phyloP scores from a whole-genome alignment of 2,888 invertebrate species.

The Melitaea athalia region DNA sequence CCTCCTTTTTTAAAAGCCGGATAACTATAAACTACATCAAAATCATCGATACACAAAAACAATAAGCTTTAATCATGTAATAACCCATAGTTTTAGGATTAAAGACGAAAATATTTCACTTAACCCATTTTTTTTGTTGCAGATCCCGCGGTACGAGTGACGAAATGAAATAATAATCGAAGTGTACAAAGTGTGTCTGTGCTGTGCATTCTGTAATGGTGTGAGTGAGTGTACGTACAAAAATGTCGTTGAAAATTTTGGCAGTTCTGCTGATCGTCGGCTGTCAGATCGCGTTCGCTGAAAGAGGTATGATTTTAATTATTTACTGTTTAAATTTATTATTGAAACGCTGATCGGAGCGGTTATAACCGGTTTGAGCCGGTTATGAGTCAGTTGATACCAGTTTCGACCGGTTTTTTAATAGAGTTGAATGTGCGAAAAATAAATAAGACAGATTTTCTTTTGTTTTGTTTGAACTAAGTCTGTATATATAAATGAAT shows the following conservation, averaged over 20 bases:
- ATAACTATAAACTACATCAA: too few species aligned
- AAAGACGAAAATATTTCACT: neutral
- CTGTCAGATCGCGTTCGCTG: slow-evolving; percentile 44
- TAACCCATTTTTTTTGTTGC: slow-evolving; percentile 6
- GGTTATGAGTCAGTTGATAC: neutral
- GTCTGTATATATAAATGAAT: too few species aligned
- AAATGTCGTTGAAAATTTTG: slow-evolving; percentile 50
- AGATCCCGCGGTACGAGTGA: slow-evolving; percentile 26
- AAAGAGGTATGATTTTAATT: slow-evolving; percentile 48
- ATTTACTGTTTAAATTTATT: neutral
- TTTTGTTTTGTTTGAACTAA: too few species aligned
- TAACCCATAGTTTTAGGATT: neutral
- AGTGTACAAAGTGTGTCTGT: slow-evolving; percentile 23
- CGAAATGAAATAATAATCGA: slow-evolving; percentile 27
- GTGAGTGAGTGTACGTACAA: slow-evolving; percentile 42
- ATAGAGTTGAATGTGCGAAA: too few species aligned
- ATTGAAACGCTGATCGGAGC: neutral
- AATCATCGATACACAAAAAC: too few species aligned
- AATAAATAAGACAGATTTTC: too few species aligned
- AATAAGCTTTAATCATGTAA: neutral
- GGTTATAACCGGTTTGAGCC: neutral
- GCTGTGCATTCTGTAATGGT: slow-evolving; percentile 40
- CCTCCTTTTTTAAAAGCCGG: too few species aligned
- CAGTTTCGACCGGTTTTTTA: neutral
- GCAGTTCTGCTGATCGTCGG: slow-evolving; percentile 47